Conservation (phyloP, 2,113 vertebrate species). For the Ictidomys tridecemlineatus region DNA sequence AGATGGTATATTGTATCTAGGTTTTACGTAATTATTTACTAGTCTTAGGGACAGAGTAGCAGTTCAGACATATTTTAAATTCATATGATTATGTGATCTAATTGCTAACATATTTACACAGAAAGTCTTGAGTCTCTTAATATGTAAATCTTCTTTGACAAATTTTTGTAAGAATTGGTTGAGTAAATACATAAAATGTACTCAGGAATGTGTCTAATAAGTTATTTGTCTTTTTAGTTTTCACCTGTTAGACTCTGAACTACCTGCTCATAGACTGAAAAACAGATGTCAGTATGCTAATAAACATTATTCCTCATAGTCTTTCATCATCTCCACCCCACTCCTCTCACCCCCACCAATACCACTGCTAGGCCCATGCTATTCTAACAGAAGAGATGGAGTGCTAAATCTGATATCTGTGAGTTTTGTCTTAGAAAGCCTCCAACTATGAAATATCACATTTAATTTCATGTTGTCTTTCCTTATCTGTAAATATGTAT, state of each 20-base stretch:
- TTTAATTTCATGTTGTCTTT: neutral
- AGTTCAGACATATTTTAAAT: conserved; percentile 28
- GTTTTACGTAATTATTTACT: conserved; percentile 8
- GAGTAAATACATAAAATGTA: neutral
- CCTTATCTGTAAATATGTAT: neutral
- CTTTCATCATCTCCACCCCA: too few relatives aligned
- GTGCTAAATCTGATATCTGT: neutral
- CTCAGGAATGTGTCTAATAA: neutral
- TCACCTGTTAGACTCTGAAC: neutral
- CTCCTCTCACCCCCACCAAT: accelerated
- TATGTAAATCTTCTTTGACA: neutral
- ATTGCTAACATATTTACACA: neutral
- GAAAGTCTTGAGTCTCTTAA: neutral
- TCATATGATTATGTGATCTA: neutral
- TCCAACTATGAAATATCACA: neutral
- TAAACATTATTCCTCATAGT: neutral
- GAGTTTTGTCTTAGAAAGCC: neutral
- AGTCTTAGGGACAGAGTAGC: neutral
- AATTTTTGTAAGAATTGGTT: neutral
- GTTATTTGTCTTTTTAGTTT: neutral
- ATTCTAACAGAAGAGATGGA: neutral
- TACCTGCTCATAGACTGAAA: neutral
- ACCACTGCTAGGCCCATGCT: neutral
- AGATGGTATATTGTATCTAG: neutral
- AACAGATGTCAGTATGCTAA: neutral